These are phyloP conservation scores for Aphis gossypii DNA, from an alignment of 1,140 invertebrate genomes.

Conservation along the genomic window DNA sequence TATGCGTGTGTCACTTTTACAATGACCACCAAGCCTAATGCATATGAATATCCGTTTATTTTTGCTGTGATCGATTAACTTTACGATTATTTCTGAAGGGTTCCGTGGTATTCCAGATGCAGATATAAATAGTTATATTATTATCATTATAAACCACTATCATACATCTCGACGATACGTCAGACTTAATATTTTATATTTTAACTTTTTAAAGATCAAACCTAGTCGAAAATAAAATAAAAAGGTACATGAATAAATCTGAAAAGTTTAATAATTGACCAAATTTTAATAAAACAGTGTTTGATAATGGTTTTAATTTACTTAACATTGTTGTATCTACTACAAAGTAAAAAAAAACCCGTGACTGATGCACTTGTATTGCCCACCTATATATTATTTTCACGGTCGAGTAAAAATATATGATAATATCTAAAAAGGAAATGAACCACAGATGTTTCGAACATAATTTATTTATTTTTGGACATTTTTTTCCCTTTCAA, in stretches of 20 bases:
- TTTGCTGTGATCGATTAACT: background rate
- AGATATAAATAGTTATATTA: background rate
- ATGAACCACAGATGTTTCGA: background rate
- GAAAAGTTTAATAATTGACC: background rate
- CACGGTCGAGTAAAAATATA: background rate
- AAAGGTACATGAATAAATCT: background rate
- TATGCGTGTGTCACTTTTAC: background rate
- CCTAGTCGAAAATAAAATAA: background rate
- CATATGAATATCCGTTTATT: background rate
- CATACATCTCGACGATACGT: background rate
- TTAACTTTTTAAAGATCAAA: background rate
- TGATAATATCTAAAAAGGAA: background rate
- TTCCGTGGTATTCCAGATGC: too few relatives aligned
- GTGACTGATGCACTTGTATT: background rate
- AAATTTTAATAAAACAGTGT: background rate
- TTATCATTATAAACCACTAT: background rate
- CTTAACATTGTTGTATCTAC: background rate
- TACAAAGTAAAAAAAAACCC: background rate
- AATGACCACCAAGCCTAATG: background rate
- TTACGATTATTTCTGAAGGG: background rate
- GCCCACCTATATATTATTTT: background rate
- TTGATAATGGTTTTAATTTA: background rate
- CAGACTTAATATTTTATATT: background rate
- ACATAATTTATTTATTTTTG: background rate
- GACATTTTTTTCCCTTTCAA: background rate